phyloP scores from a whole-genome alignment of 2,888 invertebrate genomes.

The Capitulum mitella region DNA sequence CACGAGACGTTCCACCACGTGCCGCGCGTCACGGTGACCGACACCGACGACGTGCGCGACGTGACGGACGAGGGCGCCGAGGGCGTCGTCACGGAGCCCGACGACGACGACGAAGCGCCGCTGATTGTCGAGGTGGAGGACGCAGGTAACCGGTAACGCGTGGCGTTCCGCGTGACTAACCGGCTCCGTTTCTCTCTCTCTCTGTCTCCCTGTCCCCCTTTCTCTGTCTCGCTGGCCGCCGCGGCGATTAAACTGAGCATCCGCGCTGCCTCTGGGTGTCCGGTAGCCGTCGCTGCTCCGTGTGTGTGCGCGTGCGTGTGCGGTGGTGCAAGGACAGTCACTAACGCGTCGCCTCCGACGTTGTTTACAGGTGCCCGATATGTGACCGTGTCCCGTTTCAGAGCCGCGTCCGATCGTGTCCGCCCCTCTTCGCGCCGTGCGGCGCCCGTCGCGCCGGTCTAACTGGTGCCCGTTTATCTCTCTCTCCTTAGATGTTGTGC shows the following conservation, averaged over 20 bases:
- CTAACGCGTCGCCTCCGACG: neutral
- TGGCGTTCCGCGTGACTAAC: neutral
- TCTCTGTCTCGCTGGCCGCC: neutral
- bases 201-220: neutral
- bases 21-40: neutral
- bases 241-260: neutral
- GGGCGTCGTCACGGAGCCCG: neutral
- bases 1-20: conserved; percentile 12
- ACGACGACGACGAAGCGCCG: neutral
- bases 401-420: neutral
- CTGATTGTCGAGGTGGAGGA: neutral
- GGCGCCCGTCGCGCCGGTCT: neutral
- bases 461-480: neutral
- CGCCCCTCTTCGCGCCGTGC: neutral
- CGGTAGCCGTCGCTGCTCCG: neutral
- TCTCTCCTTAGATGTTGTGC: conserved; percentile 29
- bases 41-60: conserved; percentile 3
- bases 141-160: neutral
- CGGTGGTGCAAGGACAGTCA: neutral
- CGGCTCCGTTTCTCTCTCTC: neutral
- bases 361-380: neutral
- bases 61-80: neutral
- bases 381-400: neutral
- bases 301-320: neutral
- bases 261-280: neutral